Conservation (phyloP, 2,888 invertebrate genomes). For the Cataglyphis albicans region DNA sequence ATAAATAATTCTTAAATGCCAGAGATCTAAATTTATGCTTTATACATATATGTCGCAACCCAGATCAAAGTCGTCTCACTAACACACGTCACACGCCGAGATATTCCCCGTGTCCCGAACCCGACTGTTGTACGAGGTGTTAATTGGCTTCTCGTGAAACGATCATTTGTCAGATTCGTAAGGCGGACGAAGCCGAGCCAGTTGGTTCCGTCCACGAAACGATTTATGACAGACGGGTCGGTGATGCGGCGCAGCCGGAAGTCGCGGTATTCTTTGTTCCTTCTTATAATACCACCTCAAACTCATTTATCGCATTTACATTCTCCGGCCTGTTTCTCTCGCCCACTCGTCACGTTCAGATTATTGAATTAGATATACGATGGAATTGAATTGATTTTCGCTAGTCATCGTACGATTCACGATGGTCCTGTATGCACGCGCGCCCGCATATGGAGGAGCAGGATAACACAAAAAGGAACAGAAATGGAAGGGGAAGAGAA, state of each 20-base stretch:
- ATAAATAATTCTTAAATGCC: not conserved
- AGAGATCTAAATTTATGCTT: conserved; percentile 36
- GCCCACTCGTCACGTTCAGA: conserved; percentile 76
- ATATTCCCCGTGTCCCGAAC: not conserved
- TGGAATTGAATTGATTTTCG: conserved; percentile 81
- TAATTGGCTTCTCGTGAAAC: conserved; percentile 71
- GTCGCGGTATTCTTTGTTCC: conserved; percentile 76
- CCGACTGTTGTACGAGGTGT: conserved; percentile 69
- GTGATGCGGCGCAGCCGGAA: conserved; percentile 80
- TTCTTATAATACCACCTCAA: conserved; percentile 60
- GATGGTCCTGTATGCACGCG: conserved; percentile 67
- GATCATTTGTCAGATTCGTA: conserved; percentile 77
- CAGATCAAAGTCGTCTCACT: conserved; percentile 35
- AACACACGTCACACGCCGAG: conserved; percentile 33
- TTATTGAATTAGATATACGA: conserved; percentile 84
- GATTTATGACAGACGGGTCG: conserved; percentile 78
- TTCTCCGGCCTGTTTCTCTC: conserved; percentile 68
- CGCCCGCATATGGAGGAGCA: conserved; percentile 48
- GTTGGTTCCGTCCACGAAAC: conserved; percentile 75
- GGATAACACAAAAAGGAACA: conserved; percentile 32
- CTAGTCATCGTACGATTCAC: conserved; percentile 77
- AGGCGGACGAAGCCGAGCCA: conserved; percentile 60
- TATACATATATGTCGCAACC: not conserved
- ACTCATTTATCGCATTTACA: conserved; percentile 76
- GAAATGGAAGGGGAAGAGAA: not conserved